These are phyloP conservation scores for Yponomeuta sedellus DNA, from an alignment of 2,888 invertebrate genomes.

Conservation along the genomic window DNA sequence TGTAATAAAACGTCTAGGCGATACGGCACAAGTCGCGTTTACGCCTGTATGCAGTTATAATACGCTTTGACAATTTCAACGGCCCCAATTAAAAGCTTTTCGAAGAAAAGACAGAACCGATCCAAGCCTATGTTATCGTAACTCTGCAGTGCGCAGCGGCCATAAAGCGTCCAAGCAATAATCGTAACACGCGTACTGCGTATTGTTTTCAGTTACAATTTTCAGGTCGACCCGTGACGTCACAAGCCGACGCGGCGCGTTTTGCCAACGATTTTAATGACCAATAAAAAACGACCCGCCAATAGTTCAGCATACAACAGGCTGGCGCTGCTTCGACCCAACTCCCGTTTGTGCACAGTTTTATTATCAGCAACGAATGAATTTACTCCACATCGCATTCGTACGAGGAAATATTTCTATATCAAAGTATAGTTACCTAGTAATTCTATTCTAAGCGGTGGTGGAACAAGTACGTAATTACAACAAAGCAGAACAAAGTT, in stretches of 20 bases:
- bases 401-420: background rate
- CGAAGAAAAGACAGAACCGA: background rate
- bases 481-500: background rate
- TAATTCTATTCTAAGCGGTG: too few relatives aligned
- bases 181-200: slow-evolving; percentile 12
- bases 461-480: background rate
- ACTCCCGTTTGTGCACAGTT: background rate
- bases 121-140: too few relatives aligned
- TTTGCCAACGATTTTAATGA: slow-evolving; percentile 9
- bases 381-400: too few relatives aligned
- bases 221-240: slow-evolving; percentile 4
- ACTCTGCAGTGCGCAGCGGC: background rate
- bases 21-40: too few relatives aligned
- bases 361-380: too few relatives aligned
- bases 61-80: too few relatives aligned
- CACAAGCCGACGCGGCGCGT: slow-evolving; percentile 4
- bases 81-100: too few relatives aligned
- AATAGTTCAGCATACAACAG: background rate
- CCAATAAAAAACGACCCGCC: slow-evolving; percentile 4
- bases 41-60: too few relatives aligned
- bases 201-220: slow-evolving; percentile 8
- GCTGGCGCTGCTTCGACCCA: background rate
- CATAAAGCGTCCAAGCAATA: slow-evolving; percentile 2
- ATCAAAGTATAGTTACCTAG: background rate
- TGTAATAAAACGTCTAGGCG: too few relatives aligned